These are phyloP conservation scores for Drosophila incognita DNA, from an alignment of 2,888 invertebrate genomes.

Conservation along the genomic window DNA sequence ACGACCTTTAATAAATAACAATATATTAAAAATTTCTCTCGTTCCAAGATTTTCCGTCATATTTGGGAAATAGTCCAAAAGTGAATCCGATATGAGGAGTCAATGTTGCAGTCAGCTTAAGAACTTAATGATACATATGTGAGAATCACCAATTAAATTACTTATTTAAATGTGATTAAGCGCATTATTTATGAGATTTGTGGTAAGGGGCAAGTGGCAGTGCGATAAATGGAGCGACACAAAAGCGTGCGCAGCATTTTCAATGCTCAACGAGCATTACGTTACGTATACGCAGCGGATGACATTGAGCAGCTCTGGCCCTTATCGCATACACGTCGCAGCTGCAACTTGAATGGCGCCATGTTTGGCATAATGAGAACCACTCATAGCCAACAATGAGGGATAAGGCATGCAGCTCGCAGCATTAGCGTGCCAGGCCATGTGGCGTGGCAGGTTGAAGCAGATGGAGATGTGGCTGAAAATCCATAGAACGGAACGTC, in stretches of 20 bases:
- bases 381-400: conserved; percentile 40
- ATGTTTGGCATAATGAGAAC: conserved; percentile 75
- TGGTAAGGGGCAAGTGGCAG: conserved; percentile 9
- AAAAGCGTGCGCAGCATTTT: conserved; percentile 75
- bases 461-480: conserved; percentile 44
- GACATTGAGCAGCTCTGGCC: conserved; percentile 62
- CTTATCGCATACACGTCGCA: conserved; percentile 76
- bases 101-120: conserved; percentile 30
- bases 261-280: conserved; percentile 23
- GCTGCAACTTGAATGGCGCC: conserved; percentile 60
- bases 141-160: conserved; percentile 79
- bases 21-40: too few species aligned
- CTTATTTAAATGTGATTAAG: conserved; percentile 79
- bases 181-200: conserved; percentile 69
- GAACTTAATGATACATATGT: conserved; percentile 60
- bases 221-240: conserved; percentile 69
- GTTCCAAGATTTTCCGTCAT: not conserved
- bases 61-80: not conserved
- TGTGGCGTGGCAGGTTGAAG: conserved; percentile 13
- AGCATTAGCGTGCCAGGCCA: conserved; percentile 51
- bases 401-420: conserved; percentile 9
- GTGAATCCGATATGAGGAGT: not conserved
- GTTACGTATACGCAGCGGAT: conserved; percentile 74
- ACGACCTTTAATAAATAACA: too few species aligned
- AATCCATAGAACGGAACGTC: conserved; percentile 69